A percentile compares a stretch with the other conserved stretches of the same genome.
These are phyloP conservation scores for Ceratitis capitata DNA, from an alignment of 1,140 invertebrate genomes.

Conservation along the genomic window DNA sequence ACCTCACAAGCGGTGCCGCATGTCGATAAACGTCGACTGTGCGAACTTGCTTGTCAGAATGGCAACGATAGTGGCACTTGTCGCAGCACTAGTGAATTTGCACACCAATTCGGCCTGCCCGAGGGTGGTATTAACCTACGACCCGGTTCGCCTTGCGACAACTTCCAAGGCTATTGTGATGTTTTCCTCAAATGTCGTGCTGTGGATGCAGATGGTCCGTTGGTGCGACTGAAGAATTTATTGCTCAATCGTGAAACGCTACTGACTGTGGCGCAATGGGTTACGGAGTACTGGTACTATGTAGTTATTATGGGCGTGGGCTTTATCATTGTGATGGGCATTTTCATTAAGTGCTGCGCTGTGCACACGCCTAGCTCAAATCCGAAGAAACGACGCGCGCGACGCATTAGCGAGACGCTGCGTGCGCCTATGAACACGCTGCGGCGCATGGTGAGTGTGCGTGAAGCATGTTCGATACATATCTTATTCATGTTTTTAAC, in stretches of 20 bases:
- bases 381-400: slow-evolving; percentile 89
- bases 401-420: slow-evolving; percentile 86
- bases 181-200: slow-evolving; percentile 97
- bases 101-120: slow-evolving; percentile 77
- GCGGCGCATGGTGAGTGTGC: slow-evolving; percentile 71
- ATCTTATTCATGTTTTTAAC: background rate
- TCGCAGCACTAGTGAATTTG: slow-evolving; percentile 87
- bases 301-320: slow-evolving; percentile 90
- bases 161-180: slow-evolving; percentile 98
- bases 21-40: slow-evolving; percentile 83
- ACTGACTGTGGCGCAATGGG: slow-evolving; percentile 85
- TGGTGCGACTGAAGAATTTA: slow-evolving; percentile 95
- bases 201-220: slow-evolving; percentile 97
- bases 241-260: slow-evolving; percentile 93
- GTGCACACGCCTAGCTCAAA: slow-evolving; percentile 98
- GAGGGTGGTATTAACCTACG: slow-evolving; percentile 87
- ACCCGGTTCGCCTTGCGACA: slow-evolving; percentile 97
- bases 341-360: slow-evolving; percentile 99
- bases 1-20: slow-evolving; percentile 85
- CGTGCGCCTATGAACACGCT: slow-evolving; percentile 89
- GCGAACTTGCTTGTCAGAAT: slow-evolving; percentile 95
- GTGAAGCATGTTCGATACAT: background rate
- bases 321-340: slow-evolving; percentile 94
- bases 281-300: slow-evolving; percentile 96
- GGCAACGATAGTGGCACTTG: slow-evolving; percentile 81